These are phyloP conservation scores for Misgurnus anguillicaudatus DNA, from an alignment of 2,113 vertebrate genomes.

Conservation along the genomic window DNA sequence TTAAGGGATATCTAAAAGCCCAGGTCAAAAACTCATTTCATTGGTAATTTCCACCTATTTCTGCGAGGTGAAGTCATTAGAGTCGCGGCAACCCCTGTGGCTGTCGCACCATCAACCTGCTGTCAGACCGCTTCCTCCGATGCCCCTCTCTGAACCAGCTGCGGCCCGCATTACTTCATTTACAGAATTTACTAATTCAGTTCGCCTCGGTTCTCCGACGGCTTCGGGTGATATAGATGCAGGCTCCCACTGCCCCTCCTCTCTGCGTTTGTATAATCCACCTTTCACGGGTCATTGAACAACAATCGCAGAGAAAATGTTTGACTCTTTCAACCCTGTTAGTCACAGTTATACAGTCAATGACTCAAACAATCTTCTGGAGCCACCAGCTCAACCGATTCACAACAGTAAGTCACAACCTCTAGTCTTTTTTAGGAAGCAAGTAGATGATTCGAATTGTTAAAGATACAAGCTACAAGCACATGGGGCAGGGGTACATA, in stretches of 20 bases:
- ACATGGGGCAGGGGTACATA: background rate
- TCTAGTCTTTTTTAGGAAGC: background rate
- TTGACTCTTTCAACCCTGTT: constrained; percentile 40
- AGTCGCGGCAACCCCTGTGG: constrained; percentile 15
- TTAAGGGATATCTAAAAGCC: constrained; percentile 55
- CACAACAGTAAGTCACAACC: background rate
- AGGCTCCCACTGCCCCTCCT: constrained; percentile 3
- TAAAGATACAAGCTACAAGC: background rate
- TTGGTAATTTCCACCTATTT: constrained; percentile 53
- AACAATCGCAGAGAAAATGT: constrained; percentile 45
- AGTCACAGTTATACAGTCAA: constrained; percentile 32
- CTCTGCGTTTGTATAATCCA: constrained; percentile 17
- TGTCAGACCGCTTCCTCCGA: constrained; percentile 7
- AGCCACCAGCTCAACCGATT: background rate
- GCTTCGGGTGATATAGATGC: constrained; percentile 8
- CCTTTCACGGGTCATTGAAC: constrained; percentile 49
- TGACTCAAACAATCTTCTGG: constrained; percentile 30
- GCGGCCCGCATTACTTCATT: constrained; percentile 17
- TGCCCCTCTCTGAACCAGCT: constrained; percentile 12
- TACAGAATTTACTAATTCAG: constrained; percentile 24
- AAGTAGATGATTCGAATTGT: background rate
- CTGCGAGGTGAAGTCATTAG: constrained; percentile 57
- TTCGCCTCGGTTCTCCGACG: background rate
- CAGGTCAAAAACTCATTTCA: constrained; percentile 57
- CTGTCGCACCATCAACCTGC: constrained; percentile 13